Conservation (phyloP, 2,888 invertebrate genomes). For the Acronicta aceris region DNA sequence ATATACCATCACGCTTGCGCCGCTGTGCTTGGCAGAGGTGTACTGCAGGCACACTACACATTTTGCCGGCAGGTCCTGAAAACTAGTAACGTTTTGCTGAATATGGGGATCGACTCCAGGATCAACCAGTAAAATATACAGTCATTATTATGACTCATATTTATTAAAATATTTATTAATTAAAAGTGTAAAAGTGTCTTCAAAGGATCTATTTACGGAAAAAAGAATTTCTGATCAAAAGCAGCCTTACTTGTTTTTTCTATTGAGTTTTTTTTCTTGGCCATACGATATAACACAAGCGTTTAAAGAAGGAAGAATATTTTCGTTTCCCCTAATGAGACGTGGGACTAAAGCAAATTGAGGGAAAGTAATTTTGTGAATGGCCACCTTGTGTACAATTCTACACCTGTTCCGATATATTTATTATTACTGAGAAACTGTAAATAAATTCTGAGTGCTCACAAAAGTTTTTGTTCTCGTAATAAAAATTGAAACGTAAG, state of each 20-base stretch:
- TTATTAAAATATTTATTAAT: too few species aligned
- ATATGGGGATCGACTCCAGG: too few species aligned
- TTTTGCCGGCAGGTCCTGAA: too few species aligned
- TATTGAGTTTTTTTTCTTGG: conserved; percentile 1
- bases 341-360: conserved; percentile 60
- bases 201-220: too few species aligned
- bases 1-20: too few species aligned
- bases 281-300: conserved; percentile 16
- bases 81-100: too few species aligned
- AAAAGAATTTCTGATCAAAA: background rate
- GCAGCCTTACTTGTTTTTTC: too few species aligned
- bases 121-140: too few species aligned
- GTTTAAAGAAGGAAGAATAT: conserved; percentile 49
- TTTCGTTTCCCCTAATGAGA: conserved; percentile 59
- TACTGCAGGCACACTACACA: too few species aligned
- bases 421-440: conserved; percentile 35
- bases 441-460: conserved; percentile 32
- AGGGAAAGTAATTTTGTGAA: conserved; percentile 67
- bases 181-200: too few species aligned
- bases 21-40: too few species aligned
- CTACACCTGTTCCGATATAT: conserved; percentile 60
- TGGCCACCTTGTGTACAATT: conserved; percentile 62
- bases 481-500: conserved; percentile 27
- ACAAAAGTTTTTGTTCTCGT: conserved; percentile 19
- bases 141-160: too few species aligned